phyloP scores from a whole-genome alignment of 2,113 vertebrate species.

The Forbesichthys agassizii region DNA sequence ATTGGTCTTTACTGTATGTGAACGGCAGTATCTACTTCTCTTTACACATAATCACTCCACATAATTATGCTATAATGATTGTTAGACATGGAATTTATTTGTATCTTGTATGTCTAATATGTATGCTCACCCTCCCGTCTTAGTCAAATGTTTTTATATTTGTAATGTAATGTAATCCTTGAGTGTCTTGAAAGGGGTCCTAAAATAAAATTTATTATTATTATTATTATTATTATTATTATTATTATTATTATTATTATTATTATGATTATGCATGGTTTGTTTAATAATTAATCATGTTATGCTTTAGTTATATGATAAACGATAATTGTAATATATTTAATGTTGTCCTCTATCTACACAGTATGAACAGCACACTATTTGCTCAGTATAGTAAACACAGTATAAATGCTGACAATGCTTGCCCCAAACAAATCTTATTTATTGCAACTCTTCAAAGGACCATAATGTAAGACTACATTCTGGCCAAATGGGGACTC shows the following conservation, averaged over 20 bases:
- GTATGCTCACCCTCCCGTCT: too few species aligned
- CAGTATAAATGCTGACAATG: slow-evolving; percentile 34
- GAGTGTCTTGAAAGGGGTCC: too few species aligned
- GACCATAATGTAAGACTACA: slow-evolving; percentile 28
- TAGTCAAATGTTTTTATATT: too few species aligned
- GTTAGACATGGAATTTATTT: neutral
- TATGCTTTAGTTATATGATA: slow-evolving; percentile 44
- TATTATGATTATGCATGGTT: neutral
- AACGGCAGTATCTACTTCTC: too few species aligned
- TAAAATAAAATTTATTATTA: too few species aligned
- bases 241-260: too few species aligned
- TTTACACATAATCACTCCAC: too few species aligned
- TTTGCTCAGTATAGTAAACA: slow-evolving; percentile 36
- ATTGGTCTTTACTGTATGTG: too few species aligned
- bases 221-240: too few species aligned
- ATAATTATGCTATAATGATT: too few species aligned
- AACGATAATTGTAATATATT: slow-evolving; percentile 61
- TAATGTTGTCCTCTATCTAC: slow-evolving; percentile 22
- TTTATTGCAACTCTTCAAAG: slow-evolving; percentile 56
- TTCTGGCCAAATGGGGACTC: slow-evolving; percentile 27
- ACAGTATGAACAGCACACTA: slow-evolving; percentile 38
- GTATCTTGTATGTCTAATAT: too few species aligned
- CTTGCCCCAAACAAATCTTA: slow-evolving; percentile 42
- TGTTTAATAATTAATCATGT: slow-evolving; percentile 38
- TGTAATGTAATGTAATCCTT: too few species aligned